Evolutionary conservation across 1,140 invertebrate genomes (phyloP).

Genomic region (Centruroides sculpturatus): DNA sequence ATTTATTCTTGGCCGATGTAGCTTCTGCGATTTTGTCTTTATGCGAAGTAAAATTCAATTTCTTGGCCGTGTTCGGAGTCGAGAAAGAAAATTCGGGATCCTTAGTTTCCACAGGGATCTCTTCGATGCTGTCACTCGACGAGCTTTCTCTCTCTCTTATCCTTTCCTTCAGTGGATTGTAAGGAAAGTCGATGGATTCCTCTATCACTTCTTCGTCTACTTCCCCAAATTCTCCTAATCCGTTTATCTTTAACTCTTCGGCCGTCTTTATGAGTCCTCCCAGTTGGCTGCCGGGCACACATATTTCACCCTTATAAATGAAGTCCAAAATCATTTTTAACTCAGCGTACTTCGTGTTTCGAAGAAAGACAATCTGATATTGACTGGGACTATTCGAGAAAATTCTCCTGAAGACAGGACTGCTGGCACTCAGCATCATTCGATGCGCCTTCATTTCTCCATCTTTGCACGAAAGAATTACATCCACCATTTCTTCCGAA

Average conservation of each 20-base stretch:
- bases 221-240: slow-evolving; percentile 49
- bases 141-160: no score
- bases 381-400: slow-evolving; percentile 75
- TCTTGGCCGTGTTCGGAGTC: no score
- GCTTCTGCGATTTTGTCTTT: no score
- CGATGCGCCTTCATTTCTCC: slow-evolving; percentile 81
- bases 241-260: slow-evolving; percentile 80
- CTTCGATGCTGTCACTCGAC: no score
- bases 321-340: slow-evolving; percentile 82
- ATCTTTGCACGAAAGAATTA: slow-evolving; percentile 79
- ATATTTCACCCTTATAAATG: slow-evolving; percentile 85
- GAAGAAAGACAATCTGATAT: slow-evolving; percentile 77
- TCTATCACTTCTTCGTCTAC: no score
- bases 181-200: no score
- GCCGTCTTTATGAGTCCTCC: slow-evolving; percentile 73
- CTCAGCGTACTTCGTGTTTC: slow-evolving; percentile 81
- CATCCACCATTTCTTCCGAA: slow-evolving; percentile 59
- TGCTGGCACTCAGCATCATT: slow-evolving; percentile 83
- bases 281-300: slow-evolving; percentile 80
- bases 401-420: slow-evolving; percentile 83
- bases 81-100: no score
- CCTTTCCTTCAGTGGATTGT: no score
- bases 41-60: no score
- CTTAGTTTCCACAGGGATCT: no score
- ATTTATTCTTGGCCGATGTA: no score